Percentiles rank a stretch among this genome's conserved stretches.
Conservation (phyloP, 2,888 invertebrate genomes). For the Actias luna region DNA sequence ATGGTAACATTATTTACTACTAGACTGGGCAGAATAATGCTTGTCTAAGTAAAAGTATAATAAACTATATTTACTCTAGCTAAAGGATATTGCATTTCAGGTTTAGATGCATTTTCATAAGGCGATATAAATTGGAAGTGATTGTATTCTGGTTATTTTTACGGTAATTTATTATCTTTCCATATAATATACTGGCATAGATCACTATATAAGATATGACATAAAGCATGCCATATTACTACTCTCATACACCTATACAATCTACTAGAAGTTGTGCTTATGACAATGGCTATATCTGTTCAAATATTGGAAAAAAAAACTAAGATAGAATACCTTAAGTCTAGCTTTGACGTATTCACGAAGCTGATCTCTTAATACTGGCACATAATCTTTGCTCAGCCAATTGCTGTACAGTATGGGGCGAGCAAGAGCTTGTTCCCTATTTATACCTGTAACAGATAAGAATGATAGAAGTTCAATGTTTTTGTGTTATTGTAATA, state of each 20-base stretch:
- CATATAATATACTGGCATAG: too few species aligned
- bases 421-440: conserved; percentile 91
- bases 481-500: neutral
- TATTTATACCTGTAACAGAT: conserved; percentile 85
- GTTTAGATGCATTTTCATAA: too few species aligned
- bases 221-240: neutral
- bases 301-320: neutral
- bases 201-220: too few species aligned
- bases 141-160: too few species aligned
- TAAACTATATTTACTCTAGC: too few species aligned
- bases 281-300: neutral
- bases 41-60: too few species aligned
- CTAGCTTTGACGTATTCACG: conserved; percentile 98
- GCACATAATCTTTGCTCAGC: conserved; percentile 98
- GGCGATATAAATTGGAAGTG: too few species aligned
- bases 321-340: conserved; percentile 85
- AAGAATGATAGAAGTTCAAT: neutral
- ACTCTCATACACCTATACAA: neutral
- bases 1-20: too few species aligned
- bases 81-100: too few species aligned
- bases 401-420: conserved; percentile 99
- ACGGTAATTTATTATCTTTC: too few species aligned
- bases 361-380: conserved; percentile 96
- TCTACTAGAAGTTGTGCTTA: neutral
- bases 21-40: too few species aligned